Evolutionary conservation across 2,888 invertebrate species (phyloP).

Genomic region (Synanthedon formicaeformis): DNA sequence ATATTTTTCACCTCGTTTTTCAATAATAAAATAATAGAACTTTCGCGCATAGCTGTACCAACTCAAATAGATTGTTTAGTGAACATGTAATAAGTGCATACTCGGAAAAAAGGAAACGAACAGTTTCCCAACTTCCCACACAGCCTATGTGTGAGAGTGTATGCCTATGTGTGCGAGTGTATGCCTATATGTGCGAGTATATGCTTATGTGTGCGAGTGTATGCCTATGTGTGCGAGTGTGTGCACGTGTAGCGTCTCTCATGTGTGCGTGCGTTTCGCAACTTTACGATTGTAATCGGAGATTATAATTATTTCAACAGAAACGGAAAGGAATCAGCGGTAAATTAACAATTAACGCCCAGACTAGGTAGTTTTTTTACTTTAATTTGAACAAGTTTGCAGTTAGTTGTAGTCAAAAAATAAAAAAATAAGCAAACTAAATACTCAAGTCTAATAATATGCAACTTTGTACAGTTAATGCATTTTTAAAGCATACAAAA

Average conservation of each 20-base stretch:
- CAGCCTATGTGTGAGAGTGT: background rate
- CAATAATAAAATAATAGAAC: background rate
- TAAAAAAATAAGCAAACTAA: too few species aligned
- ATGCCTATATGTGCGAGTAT: background rate
- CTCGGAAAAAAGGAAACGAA: constrained; percentile 3
- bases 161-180: background rate
- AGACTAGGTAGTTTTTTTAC: too few species aligned
- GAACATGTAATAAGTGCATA: background rate
- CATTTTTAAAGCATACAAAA: too few species aligned
- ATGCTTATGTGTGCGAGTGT: background rate
- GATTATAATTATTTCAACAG: background rate
- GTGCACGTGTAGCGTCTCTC: background rate
- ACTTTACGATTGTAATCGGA: background rate
- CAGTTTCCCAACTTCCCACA: constrained; percentile 7
- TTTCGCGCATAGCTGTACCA: background rate
- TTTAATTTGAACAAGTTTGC: too few species aligned
- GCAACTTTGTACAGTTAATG: too few species aligned
- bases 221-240: background rate
- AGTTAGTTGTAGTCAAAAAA: too few species aligned
- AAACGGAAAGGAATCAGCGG: background rate
- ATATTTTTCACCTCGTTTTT: too few species aligned
- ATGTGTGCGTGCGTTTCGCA: background rate
- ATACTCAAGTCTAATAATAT: too few species aligned
- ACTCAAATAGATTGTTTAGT: background rate
- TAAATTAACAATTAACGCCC: too few species aligned